phyloP scores from a whole-genome alignment of 1,140 invertebrate genomes.

The Diuraphis noxia region DNA sequence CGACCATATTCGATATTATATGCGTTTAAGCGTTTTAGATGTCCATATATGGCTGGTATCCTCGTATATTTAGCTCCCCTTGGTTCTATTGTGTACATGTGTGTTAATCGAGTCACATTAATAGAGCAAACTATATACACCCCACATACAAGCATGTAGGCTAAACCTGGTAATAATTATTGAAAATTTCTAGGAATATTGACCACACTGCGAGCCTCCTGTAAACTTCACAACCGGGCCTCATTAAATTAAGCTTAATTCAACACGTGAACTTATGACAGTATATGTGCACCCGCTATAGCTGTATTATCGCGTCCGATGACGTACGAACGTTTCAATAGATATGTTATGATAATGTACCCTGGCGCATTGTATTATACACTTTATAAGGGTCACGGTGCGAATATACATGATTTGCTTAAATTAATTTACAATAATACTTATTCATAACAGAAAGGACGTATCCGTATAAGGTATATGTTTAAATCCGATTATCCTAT shows the following conservation, averaged over 20 bases:
- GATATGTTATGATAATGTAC: not conserved
- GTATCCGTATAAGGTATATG: not conserved
- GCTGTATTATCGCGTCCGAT: not conserved
- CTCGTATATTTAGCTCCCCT: not conserved
- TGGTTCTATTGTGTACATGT: not conserved
- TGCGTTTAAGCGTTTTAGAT: not conserved
- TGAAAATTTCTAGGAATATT: not conserved
- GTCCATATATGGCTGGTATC: not conserved
- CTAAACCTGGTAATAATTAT: not conserved
- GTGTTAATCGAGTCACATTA: constrained; percentile 22
- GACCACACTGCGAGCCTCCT: not conserved
- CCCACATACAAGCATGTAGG: not conserved
- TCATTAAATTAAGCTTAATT: constrained; percentile 46
- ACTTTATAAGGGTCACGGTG: not conserved
- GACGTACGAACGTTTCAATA: not conserved
- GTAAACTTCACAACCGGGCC: not conserved
- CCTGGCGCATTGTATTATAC: not conserved
- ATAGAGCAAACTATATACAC: not conserved
- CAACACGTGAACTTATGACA: not conserved
- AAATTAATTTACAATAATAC: not conserved
- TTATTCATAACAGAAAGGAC: not conserved
- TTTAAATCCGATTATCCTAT: not conserved
- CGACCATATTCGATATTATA: not conserved
- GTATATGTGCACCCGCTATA: not conserved
- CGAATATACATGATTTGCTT: not conserved